Percentiles rank a stretch among this genome's conserved stretches.
phyloP scores from a whole-genome alignment of 2,113 vertebrate genomes.

The Notothenia rossii region DNA sequence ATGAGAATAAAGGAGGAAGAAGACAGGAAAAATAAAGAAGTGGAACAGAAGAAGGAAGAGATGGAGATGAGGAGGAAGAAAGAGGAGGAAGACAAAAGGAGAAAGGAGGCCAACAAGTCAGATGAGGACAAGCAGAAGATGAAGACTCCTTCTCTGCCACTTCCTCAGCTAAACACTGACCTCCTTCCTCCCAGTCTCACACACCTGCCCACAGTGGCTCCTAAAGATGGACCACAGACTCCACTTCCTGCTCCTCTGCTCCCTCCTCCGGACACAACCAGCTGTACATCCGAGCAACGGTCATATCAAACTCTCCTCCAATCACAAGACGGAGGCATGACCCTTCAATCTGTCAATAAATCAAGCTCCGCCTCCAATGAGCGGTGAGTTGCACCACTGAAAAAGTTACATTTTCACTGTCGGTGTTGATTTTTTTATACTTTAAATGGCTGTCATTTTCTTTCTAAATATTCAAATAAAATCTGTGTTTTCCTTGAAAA shows the following conservation, averaged over 20 bases:
- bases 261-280: conserved; percentile 37
- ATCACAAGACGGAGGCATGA: conserved; percentile 33
- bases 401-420: conserved; percentile 1
- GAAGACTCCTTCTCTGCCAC: conserved; percentile 31
- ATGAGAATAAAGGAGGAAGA: conserved; percentile 13
- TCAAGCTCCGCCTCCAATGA: conserved; percentile 36
- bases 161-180: not conserved
- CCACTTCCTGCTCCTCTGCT: conserved; percentile 17
- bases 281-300: conserved; percentile 8
- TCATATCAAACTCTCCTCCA: conserved; percentile 15
- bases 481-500: conserved; percentile 1
- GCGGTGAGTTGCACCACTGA: conserved; percentile 67
- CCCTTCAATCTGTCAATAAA: conserved; percentile 16
- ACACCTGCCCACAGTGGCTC: not conserved
- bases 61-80: conserved; percentile 7
- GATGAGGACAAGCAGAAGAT: conserved; percentile 79
- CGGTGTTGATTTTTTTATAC: conserved; percentile 4
- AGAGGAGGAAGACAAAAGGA: conserved; percentile 22
- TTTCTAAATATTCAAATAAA: conserved; percentile 21
- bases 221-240: not conserved
- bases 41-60: conserved; percentile 22
- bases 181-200: not conserved
- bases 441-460: not conserved
- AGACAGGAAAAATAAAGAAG: not conserved
- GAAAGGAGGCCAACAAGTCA: conserved; percentile 63